Conservation (phyloP, 1,140 invertebrate genomes). For the Sinonovacula constricta region DNA sequence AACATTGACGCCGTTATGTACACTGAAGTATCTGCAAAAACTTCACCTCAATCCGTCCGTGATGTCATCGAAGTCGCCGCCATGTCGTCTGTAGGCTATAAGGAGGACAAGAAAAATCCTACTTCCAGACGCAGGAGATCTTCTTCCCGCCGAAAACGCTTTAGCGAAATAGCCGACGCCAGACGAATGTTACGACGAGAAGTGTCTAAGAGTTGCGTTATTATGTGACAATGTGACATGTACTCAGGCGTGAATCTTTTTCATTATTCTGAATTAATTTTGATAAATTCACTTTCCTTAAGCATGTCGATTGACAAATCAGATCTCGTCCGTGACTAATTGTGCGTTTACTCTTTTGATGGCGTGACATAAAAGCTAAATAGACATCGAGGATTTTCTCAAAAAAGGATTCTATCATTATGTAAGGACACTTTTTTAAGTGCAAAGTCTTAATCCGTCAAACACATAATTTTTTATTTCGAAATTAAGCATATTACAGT, state of each 20-base stretch:
- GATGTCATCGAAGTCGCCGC: slow-evolving; percentile 83
- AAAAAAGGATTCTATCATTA: too few relatives aligned
- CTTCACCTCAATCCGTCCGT: slow-evolving; percentile 80
- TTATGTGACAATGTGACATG: slow-evolving; percentile 37
- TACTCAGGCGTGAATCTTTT: neutral
- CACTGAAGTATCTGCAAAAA: slow-evolving; percentile 82
- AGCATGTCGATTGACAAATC: too few relatives aligned
- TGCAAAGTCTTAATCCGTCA: too few relatives aligned
- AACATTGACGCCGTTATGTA: slow-evolving; percentile 82
- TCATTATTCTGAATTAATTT: neutral
- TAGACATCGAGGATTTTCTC: too few relatives aligned
- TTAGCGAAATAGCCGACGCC: slow-evolving; percentile 36
- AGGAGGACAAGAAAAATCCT: slow-evolving; percentile 22
- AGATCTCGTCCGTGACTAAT: too few relatives aligned
- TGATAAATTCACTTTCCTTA: neutral
- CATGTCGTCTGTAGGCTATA: slow-evolving; percentile 81
- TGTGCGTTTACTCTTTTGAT: too few relatives aligned
- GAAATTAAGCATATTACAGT: too few relatives aligned
- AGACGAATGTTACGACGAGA: slow-evolving; percentile 33
- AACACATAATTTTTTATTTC: too few relatives aligned
- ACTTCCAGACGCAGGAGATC: slow-evolving; percentile 35
- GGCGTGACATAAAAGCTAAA: too few relatives aligned
- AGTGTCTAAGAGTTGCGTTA: slow-evolving; percentile 40
- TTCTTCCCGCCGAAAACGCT: slow-evolving; percentile 36
- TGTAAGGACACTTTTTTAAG: too few relatives aligned